Evolutionary conservation across 2,113 vertebrate genomes (phyloP), one percentile per base, ranked within the genome.

Genomic region (Crocuta crocuta): DNA sequence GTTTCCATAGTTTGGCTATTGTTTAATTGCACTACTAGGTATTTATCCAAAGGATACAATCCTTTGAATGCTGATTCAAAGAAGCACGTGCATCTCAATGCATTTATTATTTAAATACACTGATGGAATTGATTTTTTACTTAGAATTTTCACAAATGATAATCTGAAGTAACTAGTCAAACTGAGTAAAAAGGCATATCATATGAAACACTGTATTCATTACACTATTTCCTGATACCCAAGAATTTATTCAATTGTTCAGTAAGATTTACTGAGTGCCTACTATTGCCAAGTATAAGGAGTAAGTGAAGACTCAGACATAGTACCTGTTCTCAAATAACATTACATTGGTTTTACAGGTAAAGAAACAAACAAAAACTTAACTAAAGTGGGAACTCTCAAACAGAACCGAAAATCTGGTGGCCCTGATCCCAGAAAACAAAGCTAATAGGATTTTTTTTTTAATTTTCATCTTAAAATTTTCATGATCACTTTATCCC

Each of bases 161-260:
- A 89, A 45, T 21, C n/a, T 74, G 17, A 88, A 97, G 80, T 94
- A 93, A 88, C 19, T 82, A 50, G n/a, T 84, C 61, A 88, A 95
- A 80, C 53, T 92, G 21, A 96, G 11, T 48, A 88, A 93, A 92
- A 97, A 96, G 2, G 35, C 4, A 81, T 5, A 84, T 58, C 33
- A 84, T 39, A 74, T 74, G 45, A 96, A 96, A 95, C 24, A 70
- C 35, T 66, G 15, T 58, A 6, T 55, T 28, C 4, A 91, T 53
- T 83, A 93, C n/a, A 93, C 65, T 92, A 86, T 58, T 94, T 55
- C 74, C 55, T 94, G 17, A 91, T 66, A 33, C 5, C 19, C 33
- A 91, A 78, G 24, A 85, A 82, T 81, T 66, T 65, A 58, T 39
- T 93, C 31, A 86, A 73, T 92, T 92, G 39, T 89, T 87, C 43